phyloP scores from a whole-genome alignment of 2,797 vertebrate genomes.

The Premnoplex brunnescens region DNA sequence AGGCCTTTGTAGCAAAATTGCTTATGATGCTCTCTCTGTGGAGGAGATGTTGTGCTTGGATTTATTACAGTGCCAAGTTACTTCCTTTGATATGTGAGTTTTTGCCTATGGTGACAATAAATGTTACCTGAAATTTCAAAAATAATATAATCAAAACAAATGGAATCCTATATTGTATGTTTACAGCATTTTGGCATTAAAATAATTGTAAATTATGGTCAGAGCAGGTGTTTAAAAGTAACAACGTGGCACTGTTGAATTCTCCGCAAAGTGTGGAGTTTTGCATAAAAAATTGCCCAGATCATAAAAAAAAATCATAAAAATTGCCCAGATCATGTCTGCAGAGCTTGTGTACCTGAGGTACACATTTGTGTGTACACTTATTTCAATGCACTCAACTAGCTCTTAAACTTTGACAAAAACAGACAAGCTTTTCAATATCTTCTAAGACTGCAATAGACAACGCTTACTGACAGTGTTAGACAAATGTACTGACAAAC shows the following conservation, averaged over 20 bases:
- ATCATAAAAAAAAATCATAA: neutral
- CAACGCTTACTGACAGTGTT: neutral
- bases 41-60: neutral
- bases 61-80: neutral
- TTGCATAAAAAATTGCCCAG: neutral
- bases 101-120: neutral
- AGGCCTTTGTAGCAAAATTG: neutral
- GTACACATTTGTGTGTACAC: neutral
- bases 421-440: neutral
- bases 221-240: neutral
- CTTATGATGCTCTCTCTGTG: neutral
- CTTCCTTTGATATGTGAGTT: neutral
- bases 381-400: neutral
- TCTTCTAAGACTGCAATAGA: neutral
- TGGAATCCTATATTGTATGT: neutral
- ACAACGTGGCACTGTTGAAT: neutral
- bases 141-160: neutral
- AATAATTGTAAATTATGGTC: neutral
- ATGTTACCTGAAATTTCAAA: neutral
- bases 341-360: neutral
- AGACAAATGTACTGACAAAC: neutral
- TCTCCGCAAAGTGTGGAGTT: neutral
- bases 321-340: neutral
- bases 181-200: neutral
- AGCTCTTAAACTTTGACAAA: neutral